Base-by-base conservation (phyloP, 53 echinoderm and acorn worm species). In the Holothuria scabra region DNA sequence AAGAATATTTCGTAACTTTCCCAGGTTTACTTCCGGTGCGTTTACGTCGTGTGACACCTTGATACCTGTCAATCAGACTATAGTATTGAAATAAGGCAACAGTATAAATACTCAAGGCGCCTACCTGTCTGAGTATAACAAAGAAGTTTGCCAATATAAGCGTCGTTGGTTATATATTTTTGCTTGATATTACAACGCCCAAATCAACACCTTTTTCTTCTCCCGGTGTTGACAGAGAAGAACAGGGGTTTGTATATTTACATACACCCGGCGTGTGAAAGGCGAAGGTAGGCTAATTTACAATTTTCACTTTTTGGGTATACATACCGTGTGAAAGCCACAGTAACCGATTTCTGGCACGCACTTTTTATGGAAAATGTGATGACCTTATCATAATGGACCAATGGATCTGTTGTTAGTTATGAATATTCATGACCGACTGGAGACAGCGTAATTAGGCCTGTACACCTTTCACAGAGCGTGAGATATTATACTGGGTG, bases 181-280 rank as follows among this genome's bases (percentile, higher is more conserved):
- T 72, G 72, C 48, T 72, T 72, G 72, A 48, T 48, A 72, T 72
- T 72, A 72, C 72, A 72, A 72, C 72, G 72, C 72, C 46, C 72
- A 72, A 72, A 72, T 46, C 72, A 72, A 72, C 72, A 72, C 72
- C 72, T 72, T 72, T n/a, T 72, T 46, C 72, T 72, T 72, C 72
- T 46, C 38, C 7, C 8, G 46, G 71, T 71, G 71, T 71, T 71
- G 41, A 71, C 71, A 71, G 24, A 46, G 71, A 71, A 37, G 71
- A 71, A 23, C 71, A 32, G 41, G 44, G 64, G 20, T 46, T 41
- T 71, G 71, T 41, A 41, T 71, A 41, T 71, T 71, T 37, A 71
- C 71, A 71, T 71, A 46, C 71, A 71, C 30, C 44, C 72, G 16
- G 44, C 72, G 72, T 67, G 67, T 67, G 67, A 67, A 67, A 37